A percentile compares a stretch with the other conserved stretches of the same genome.
These are phyloP conservation scores for Nothoprocta perdicaria DNA, from an alignment of 2,113 vertebrate genomes.

Conservation along the genomic window DNA sequence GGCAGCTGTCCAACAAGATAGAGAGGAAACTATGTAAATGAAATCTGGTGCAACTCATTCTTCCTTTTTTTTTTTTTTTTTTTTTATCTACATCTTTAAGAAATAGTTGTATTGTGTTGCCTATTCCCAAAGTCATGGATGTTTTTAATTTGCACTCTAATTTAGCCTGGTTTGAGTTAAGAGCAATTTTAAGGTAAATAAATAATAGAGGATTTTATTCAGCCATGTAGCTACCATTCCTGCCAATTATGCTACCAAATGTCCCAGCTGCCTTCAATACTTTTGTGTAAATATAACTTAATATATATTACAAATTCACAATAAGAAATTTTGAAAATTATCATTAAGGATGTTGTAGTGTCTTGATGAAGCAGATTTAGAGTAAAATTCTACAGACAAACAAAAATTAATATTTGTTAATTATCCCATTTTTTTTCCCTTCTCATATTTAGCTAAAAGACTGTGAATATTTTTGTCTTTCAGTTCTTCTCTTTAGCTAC, in stretches of 20 bases:
- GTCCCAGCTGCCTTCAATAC: not conserved
- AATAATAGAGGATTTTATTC: not conserved
- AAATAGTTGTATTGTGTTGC: not conserved
- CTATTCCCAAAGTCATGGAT: not conserved
- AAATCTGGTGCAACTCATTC: not conserved
- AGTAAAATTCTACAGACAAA: no score
- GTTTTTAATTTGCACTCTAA: not conserved
- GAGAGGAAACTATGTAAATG: not conserved
- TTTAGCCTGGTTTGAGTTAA: not conserved
- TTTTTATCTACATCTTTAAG: not conserved
- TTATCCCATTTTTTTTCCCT: not conserved
- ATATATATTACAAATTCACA: no score
- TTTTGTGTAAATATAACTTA: no score
- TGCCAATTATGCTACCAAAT: not conserved
- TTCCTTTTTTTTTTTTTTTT: not conserved
- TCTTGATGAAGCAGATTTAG: no score
- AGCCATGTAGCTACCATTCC: not conserved
- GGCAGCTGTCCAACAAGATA: not conserved
- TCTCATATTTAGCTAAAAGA: not conserved
- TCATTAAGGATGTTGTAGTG: no score
- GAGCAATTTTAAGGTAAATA: not conserved
- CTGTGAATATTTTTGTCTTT: not conserved
- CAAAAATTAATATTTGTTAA: no score
- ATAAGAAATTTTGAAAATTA: no score
- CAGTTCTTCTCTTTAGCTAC: not conserved